phyloP scores from a whole-genome alignment of 2,797 vertebrate species.

The Amphiprion clarkii region DNA sequence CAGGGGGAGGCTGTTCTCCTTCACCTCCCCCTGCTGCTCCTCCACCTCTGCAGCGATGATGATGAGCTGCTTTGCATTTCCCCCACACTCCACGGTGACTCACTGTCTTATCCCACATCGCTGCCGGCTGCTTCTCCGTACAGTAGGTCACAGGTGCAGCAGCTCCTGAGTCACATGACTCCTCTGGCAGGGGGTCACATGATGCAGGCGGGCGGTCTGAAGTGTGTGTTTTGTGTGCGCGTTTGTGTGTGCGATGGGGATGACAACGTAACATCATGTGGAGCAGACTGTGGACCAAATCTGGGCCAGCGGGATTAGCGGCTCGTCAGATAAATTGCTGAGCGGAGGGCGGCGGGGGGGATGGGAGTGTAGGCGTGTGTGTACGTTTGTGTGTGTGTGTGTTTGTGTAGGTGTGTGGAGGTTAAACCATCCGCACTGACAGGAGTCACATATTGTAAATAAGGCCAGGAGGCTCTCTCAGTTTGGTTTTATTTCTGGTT shows the following conservation, averaged over 20 bases:
- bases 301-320: constrained; percentile 85
- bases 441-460: constrained; percentile 59
- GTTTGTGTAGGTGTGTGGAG: constrained; percentile 37
- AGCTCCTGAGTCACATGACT: constrained; percentile 60
- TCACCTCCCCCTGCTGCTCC: constrained; percentile 19
- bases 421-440: constrained; percentile 54
- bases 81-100: constrained; percentile 56
- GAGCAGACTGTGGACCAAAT: constrained; percentile 78
- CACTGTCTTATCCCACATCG: constrained; percentile 42
- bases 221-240: constrained; percentile 16
- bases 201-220: constrained; percentile 28
- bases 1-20: neutral
- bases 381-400: constrained; percentile 12
- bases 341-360: constrained; percentile 28
- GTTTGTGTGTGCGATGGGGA: constrained; percentile 28
- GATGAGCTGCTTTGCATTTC: constrained; percentile 49
- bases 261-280: constrained; percentile 70
- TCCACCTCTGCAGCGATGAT: constrained; percentile 51
- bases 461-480: constrained; percentile 3
- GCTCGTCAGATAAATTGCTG: constrained; percentile 78
- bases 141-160: constrained; percentile 73
- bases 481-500: constrained; percentile 24
- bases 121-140: constrained; percentile 34
- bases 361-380: constrained; percentile 24
- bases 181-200: constrained; percentile 38